A percentile compares a stretch with the other conserved stretches of the same genome.
Conservation (phyloP, 2,888 invertebrate genomes). For the Ophion slaviceki region DNA sequence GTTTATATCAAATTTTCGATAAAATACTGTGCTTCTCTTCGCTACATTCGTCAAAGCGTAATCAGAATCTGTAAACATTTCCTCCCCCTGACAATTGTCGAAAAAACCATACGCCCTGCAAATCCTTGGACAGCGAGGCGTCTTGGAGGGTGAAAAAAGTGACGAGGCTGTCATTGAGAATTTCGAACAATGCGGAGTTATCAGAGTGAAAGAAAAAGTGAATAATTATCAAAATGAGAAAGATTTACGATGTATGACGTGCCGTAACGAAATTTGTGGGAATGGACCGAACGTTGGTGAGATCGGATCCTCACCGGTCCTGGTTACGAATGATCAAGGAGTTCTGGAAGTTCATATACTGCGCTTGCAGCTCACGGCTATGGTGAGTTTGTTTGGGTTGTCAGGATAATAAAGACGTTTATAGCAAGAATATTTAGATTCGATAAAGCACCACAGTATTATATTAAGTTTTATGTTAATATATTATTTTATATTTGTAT, state of each 20-base stretch:
- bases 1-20: slow-evolving; percentile 1
- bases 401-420: too few relatives aligned
- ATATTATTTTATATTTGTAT: background rate
- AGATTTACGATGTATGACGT: slow-evolving; percentile 18
- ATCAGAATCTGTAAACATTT: slow-evolving; percentile 41
- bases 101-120: slow-evolving; percentile 2
- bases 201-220: slow-evolving; percentile 18
- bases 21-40: background rate
- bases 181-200: slow-evolving; percentile 4
- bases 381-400: slow-evolving; percentile 60
- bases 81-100: background rate
- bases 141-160: background rate
- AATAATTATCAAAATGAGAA: background rate
- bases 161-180: slow-evolving; percentile 3
- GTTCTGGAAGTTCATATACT: slow-evolving; percentile 76
- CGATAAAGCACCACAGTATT: background rate
- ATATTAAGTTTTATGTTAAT: background rate
- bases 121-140: slow-evolving; percentile 24
- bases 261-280: slow-evolving; percentile 54
- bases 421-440: background rate
- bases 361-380: slow-evolving; percentile 73
- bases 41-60: slow-evolving; percentile 37
- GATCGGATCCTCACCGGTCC: slow-evolving; percentile 67
- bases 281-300: slow-evolving; percentile 34
- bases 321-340: slow-evolving; percentile 73